Evolutionary conservation across 2,113 vertebrate genomes (phyloP).

Genomic region (Dicerorhinus sumatrensis): DNA sequence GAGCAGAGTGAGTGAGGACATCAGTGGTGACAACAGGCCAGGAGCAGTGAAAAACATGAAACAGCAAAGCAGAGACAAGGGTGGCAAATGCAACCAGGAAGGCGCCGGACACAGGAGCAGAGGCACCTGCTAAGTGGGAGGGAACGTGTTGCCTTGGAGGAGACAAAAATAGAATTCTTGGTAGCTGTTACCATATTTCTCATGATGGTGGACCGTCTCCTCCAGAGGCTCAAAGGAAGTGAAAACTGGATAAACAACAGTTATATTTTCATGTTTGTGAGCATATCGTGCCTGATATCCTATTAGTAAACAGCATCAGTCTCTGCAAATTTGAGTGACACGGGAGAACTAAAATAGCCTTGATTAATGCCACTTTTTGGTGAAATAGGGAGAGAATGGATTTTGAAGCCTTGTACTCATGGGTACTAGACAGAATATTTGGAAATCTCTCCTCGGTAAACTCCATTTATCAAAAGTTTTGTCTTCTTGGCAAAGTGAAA

Average conservation of each 20-base stretch:
- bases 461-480: constrained; percentile 29
- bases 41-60: background rate
- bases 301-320: background rate
- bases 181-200: background rate
- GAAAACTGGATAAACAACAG: background rate
- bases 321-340: background rate
- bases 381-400: background rate
- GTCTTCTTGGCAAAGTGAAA: background rate
- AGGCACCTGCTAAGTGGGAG: background rate
- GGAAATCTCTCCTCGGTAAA: constrained; percentile 29
- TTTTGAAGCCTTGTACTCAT: background rate
- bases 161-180: background rate
- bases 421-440: background rate
- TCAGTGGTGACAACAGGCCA: background rate
- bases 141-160: background rate
- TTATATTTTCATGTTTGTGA: constrained; percentile 5
- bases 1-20: background rate
- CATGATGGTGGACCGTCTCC: background rate
- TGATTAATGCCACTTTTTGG: background rate
- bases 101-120: accelerated
- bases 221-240: background rate
- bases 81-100: background rate
- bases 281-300: background rate
- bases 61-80: background rate
- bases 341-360: constrained; percentile 7